Conservation (phyloP, 2,888 invertebrate genomes). For the Achlya flavicornis region DNA sequence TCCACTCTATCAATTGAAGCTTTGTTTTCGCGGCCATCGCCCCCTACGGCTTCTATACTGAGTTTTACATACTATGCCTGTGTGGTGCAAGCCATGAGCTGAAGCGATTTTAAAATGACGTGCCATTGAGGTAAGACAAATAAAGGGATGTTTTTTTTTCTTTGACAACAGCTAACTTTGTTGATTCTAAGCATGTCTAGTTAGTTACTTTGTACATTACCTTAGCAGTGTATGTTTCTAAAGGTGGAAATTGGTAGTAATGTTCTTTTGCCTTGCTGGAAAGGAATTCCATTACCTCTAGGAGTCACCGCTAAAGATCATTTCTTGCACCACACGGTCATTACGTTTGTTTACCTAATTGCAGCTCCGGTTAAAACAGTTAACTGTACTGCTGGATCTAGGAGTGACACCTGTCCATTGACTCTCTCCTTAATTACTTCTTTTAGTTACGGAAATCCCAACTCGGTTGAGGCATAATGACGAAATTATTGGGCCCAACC, state of each 20-base stretch:
- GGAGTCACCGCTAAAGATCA: constrained; percentile 26
- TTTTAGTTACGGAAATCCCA: neutral
- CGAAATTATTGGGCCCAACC: neutral
- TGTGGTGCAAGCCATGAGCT: constrained; percentile 38
- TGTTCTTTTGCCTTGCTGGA: too few relatives aligned
- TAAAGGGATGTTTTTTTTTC: too few relatives aligned
- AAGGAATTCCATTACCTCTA: too few relatives aligned
- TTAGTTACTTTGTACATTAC: too few relatives aligned
- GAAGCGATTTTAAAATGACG: constrained; percentile 21
- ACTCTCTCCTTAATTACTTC: constrained; percentile 37
- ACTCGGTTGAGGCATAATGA: neutral
- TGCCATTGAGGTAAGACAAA: too few relatives aligned
- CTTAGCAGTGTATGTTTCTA: too few relatives aligned
- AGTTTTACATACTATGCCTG: constrained; percentile 59
- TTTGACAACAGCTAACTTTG: too few relatives aligned
- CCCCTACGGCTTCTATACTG: constrained; percentile 52
- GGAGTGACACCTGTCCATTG: constrained; percentile 59
- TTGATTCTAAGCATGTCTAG: too few relatives aligned
- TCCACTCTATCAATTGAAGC: constrained; percentile 70
- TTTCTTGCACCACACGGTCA: constrained; percentile 31
- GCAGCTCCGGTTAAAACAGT: constrained; percentile 66
- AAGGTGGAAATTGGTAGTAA: too few relatives aligned
- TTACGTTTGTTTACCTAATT: constrained; percentile 73
- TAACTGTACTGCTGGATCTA: constrained; percentile 48
- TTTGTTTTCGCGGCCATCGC: constrained; percentile 78